These are phyloP conservation scores for Dermolepida albohirtum DNA, from an alignment of 2,888 invertebrate species.

Conservation along the genomic window DNA sequence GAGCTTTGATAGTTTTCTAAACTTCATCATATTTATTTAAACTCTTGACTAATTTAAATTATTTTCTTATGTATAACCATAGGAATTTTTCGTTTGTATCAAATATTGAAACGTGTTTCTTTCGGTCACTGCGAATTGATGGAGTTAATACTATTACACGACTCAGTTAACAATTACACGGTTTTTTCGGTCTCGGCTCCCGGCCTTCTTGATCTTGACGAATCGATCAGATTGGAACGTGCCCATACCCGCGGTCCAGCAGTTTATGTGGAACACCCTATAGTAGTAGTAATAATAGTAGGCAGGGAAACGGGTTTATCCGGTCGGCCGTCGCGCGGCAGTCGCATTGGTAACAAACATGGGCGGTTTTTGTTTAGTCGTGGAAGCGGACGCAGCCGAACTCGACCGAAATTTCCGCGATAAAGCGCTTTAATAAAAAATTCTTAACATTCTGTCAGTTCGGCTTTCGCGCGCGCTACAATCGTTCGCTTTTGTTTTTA, in stretches of 20 bases:
- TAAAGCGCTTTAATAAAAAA: constrained; percentile 36
- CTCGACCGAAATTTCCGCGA: constrained; percentile 36
- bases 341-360: too few species aligned
- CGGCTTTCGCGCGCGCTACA: constrained; percentile 34
- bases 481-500: constrained; percentile 31
- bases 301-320: constrained; percentile 18
- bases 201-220: neutral
- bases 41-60: too few species aligned
- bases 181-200: neutral
- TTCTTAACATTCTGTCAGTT: constrained; percentile 36
- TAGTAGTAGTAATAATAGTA: too few species aligned
- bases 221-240: constrained; percentile 27
- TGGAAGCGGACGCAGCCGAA: constrained; percentile 24
- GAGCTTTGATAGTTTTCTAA: too few species aligned
- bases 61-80: too few species aligned
- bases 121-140: too few species aligned
- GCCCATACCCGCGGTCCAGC: neutral
- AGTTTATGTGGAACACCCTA: too few species aligned
- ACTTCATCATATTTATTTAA: too few species aligned
- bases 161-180: neutral
- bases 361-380: neutral
- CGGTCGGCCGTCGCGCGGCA: too few species aligned
- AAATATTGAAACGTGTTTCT: too few species aligned
- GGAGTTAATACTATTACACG: neutral
- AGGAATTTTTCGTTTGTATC: too few species aligned